Conservation (phyloP, 1,140 invertebrate species). For the Laodelphax striatellus region DNA sequence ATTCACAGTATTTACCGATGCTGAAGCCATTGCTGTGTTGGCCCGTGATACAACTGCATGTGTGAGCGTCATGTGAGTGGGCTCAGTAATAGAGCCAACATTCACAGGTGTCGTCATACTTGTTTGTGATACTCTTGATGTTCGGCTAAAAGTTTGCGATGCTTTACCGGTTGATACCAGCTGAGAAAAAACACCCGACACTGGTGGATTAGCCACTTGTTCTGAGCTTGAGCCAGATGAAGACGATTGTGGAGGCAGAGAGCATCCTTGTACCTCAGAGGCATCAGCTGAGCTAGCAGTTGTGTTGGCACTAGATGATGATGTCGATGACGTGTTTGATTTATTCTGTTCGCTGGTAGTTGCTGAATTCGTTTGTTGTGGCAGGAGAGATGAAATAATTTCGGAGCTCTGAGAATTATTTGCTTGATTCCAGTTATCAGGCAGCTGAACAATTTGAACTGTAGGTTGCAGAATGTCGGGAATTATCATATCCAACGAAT, state of each 20-base stretch:
- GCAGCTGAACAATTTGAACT: slow-evolving; percentile 46
- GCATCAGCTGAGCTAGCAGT: neutral
- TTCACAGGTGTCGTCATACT: too few species aligned
- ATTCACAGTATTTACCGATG: too few species aligned
- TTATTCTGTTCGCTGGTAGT: slow-evolving; percentile 3
- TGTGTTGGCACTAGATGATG: neutral
- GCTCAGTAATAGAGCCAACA: too few species aligned
- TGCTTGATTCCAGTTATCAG: slow-evolving; percentile 17
- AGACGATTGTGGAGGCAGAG: neutral
- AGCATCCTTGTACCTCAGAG: neutral
- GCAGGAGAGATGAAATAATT: neutral
- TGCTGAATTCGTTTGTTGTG: slow-evolving; percentile 4
- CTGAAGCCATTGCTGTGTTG: too few species aligned
- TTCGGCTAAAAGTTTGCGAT: neutral
- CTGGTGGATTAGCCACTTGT: neutral
- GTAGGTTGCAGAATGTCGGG: slow-evolving; percentile 38
- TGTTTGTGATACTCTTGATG: too few species aligned
- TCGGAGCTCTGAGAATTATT: neutral
- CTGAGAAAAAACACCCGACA: neutral
- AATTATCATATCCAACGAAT: slow-evolving; percentile 41
- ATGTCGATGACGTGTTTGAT: neutral
- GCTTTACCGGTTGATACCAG: neutral
- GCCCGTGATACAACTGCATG: too few species aligned
- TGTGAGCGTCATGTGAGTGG: too few species aligned
- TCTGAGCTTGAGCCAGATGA: too few species aligned